Base-by-base conservation (phyloP, 2,797 vertebrate genomes). In the Lithobates sylvaticus region DNA sequence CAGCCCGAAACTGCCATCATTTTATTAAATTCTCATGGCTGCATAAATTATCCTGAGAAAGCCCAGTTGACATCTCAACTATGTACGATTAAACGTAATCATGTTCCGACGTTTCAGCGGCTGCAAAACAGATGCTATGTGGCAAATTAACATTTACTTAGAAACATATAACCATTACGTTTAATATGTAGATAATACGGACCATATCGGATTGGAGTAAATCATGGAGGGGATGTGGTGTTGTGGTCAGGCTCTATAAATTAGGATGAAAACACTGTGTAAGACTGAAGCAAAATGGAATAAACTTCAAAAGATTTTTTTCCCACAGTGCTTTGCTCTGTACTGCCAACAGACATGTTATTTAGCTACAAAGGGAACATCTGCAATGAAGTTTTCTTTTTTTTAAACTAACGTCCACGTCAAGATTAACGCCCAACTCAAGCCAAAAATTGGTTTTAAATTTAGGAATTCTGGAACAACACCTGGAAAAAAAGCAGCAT, bases 1-100 rank as follows among this genome's bases (percentile, higher is more conserved):
- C 32, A 44, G 70, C 47, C 79, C 50, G 61, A 84, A 78, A 36
- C 81, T 69, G 70, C 61, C 50, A 84, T 74, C 70, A 42, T 84
- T 44, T 83, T 87, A 84, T 87, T 87, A 87, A 87, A 87, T 87
- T 87, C 86, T 87, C 83, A 84, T 87, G 86, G 86, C 71, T 78
- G 72, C 74, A 87, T 84, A 87, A 84, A 87, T 87, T 79, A 84
- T 79, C 76, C 58, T 79, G 86, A 84, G 83, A 87, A 79, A 79
- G 74, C 29, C 58, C 86, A 83, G 76, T 76, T 79, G 86, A 87
- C 86, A 84, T 83, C 65, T 79, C 85, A 84, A 68, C 81, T 84
- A 61, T 47, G 70, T 75, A 29, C 76, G 70, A 87, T 87, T 84
- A 87, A 68, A 84, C 26, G 70, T 81, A 87, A 87, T 87, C 81